Evolutionary conservation across 1,140 invertebrate genomes (phyloP).

Genomic region (Caenorhabditis remanei): DNA sequence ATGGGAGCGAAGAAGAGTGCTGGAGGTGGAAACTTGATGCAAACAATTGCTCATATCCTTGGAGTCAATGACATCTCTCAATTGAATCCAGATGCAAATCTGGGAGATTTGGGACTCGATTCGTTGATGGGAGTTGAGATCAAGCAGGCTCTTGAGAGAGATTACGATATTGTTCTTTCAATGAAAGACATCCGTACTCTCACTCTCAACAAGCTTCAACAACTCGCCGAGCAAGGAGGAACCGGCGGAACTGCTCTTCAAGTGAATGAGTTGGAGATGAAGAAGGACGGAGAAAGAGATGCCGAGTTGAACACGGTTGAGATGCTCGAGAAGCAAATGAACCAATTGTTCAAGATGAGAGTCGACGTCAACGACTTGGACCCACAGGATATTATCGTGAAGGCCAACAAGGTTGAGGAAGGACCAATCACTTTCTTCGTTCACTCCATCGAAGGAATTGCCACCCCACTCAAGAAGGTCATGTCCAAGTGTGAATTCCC

Average conservation of each 20-base stretch:
- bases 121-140: conserved; percentile 98
- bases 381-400: conserved; percentile 79
- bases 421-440: conserved; percentile 84
- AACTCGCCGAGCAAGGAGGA: conserved; percentile 81
- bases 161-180: conserved; percentile 89
- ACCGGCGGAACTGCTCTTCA: conserved; percentile 68
- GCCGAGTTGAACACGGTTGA: conserved; percentile 71
- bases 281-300: conserved; percentile 71
- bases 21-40: conserved; percentile 87
- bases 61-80: conserved; percentile 87
- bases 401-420: conserved; percentile 79
- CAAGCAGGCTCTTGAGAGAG: conserved; percentile 92
- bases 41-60: conserved; percentile 79
- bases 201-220: conserved; percentile 81
- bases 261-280: conserved; percentile 76
- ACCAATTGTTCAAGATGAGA: conserved; percentile 77
- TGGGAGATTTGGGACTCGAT: conserved; percentile 95
- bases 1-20: conserved; percentile 81
- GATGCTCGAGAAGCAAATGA: conserved; percentile 76
- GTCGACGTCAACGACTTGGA: conserved; percentile 79
- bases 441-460: conserved; percentile 92
- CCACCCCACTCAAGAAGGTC: conserved; percentile 81
- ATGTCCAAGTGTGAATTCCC: conserved; percentile 83
- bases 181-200: conserved; percentile 87
- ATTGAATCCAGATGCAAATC: conserved; percentile 83